Evolutionary conservation across 2,888 invertebrate genomes (phyloP), one percentile per base, ranked within the genome.

Genomic region (Cantharis rufa): DNA sequence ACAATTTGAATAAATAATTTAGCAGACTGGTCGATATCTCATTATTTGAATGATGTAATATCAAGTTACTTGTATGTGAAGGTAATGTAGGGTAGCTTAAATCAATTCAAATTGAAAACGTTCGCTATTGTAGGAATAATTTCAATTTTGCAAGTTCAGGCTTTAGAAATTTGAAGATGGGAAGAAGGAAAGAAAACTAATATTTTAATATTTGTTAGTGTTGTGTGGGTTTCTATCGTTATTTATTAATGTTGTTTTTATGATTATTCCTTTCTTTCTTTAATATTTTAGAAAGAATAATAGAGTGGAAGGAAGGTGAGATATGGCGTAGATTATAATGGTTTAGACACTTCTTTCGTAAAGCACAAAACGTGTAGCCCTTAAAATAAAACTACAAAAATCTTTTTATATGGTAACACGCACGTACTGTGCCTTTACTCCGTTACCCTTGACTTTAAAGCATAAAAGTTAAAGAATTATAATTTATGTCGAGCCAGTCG

Each of bases 401-500:
- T 72, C 72, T 18, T 32, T 72, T 68, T 72, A 16, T 66, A 28
- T 64, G 10, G 27, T 27, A 28, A 68, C 72, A 64, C 72, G 64
- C 72, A 68, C 71, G 71, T 71, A 71, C 28, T 63, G 24, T 62
- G 15, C 62, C 28, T 63, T 28, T 64, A 27, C 64, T 71, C n/a
- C 61, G 18, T 64, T 48, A 16, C 21, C 18, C 66, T 66, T 62
- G 72, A 72, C 72, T 72, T 72, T 71, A 48, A 62, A 62, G 16
- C 64, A 70, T 70, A 70, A 75, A 75, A 75, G 71, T 71, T 70
- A 71, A 71, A 75, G 68, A 61, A 68, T 71, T 68, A 68, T 75
- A 71, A 75, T 75, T 75, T 75, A 75, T 75, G 70, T 71, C 61
- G 70, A 32, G 75, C 68, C 71, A 68, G 71, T 61, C 75, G 63